phyloP scores from a whole-genome alignment of 2,797 vertebrate species.

The Clarias pachynema region DNA sequence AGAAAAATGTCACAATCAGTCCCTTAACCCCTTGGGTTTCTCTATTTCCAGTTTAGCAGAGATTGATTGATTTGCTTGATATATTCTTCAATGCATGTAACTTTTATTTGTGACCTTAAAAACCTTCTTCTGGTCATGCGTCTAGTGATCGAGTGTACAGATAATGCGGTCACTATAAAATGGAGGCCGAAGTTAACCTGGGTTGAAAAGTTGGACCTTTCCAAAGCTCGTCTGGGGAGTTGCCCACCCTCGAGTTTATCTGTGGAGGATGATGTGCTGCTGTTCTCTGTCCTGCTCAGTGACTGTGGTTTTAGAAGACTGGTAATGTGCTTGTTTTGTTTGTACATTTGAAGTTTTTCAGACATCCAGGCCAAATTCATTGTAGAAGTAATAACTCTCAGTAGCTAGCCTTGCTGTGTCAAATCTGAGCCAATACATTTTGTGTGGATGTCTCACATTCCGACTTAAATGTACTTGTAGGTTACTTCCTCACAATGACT shows the following conservation, averaged over 20 bases:
- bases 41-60: background rate
- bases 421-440: background rate
- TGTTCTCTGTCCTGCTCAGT: slow-evolving; percentile 24
- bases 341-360: background rate
- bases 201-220: slow-evolving; percentile 18
- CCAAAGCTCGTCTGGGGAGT: slow-evolving; percentile 39
- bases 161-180: slow-evolving; percentile 30
- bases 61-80: background rate
- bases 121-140: background rate
- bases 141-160: slow-evolving; percentile 28
- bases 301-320: slow-evolving; percentile 38
- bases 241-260: slow-evolving; percentile 27
- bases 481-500: background rate
- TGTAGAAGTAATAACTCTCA: background rate
- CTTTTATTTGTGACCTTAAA: background rate
- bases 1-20: background rate
- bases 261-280: background rate
- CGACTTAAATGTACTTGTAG: background rate
- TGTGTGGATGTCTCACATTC: no score
- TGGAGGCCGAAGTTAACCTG: slow-evolving; percentile 31
- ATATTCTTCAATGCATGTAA: background rate
- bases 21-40: background rate
- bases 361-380: background rate
- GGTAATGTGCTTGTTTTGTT: slow-evolving; percentile 32
- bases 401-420: background rate